These are phyloP conservation scores for Eristalinus sepulchralis DNA, from an alignment of 2,888 invertebrate genomes.

Conservation along the genomic window DNA sequence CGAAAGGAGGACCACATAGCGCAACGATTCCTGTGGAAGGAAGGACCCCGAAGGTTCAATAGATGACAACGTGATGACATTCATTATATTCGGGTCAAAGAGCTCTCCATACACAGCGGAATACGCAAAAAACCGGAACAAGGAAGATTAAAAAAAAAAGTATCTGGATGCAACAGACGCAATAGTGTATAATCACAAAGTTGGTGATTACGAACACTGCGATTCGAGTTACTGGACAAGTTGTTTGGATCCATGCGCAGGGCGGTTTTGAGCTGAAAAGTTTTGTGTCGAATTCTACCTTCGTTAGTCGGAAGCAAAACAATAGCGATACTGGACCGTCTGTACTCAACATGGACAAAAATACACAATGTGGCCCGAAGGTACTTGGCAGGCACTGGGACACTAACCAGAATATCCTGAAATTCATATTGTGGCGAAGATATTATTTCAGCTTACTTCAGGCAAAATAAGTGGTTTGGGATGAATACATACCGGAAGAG, in stretches of 20 bases:
- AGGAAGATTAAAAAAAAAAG: slow-evolving; percentile 21
- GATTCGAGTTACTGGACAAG: slow-evolving; percentile 4
- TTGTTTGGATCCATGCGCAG: slow-evolving; percentile 13
- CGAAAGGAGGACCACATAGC: too few relatives aligned
- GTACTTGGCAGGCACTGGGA: slow-evolving; percentile 72
- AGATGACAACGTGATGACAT: too few relatives aligned
- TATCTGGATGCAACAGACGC: slow-evolving; percentile 45
- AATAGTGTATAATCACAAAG: slow-evolving; percentile 58
- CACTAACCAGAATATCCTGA: slow-evolving; percentile 54
- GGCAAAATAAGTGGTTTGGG: slow-evolving; percentile 44
- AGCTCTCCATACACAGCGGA: too few relatives aligned
- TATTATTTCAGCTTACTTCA: slow-evolving; percentile 14
- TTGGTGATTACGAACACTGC: slow-evolving; percentile 43
- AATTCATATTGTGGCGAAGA: slow-evolving; percentile 55
- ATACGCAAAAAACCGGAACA: slow-evolving; percentile 48
- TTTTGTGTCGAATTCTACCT: slow-evolving; percentile 37
- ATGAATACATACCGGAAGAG: slow-evolving; percentile 72
- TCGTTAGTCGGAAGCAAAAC: background rate
- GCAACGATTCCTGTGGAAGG: too few relatives aligned
- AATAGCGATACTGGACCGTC: background rate
- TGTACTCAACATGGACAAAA: slow-evolving; percentile 20
- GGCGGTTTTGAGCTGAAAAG: slow-evolving; percentile 33
- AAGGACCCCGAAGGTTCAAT: too few relatives aligned
- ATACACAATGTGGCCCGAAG: slow-evolving; percentile 22
- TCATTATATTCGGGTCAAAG: too few relatives aligned